Percentiles rank a stretch among this genome's conserved stretches.
phyloP scores from a whole-genome alignment of 2,113 vertebrate genomes.

The Aldabrachelys gigantea region DNA sequence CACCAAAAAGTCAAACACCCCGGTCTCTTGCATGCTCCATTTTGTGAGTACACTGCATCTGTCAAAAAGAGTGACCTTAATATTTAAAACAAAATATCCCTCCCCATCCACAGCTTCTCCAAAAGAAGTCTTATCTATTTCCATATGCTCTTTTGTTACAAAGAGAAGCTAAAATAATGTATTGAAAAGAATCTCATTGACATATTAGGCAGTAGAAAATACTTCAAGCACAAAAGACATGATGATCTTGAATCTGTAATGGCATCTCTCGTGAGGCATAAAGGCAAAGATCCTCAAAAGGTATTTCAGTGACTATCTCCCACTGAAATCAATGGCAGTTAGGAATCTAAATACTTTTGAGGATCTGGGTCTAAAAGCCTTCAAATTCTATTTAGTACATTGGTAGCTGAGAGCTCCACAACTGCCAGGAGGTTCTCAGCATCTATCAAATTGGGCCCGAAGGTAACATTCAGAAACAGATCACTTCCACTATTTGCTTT shows the following conservation, averaged over 20 bases:
- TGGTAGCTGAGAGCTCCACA: not conserved
- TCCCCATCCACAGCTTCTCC: not conserved
- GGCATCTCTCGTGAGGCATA: not conserved
- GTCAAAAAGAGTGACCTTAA: not conserved
- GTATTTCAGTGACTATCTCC: too few relatives aligned
- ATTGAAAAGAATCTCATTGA: not conserved
- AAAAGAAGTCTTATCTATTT: not conserved
- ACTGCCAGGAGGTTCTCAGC: not conserved
- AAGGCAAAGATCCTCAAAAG: not conserved
- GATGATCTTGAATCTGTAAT: not conserved
- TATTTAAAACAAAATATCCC: not conserved
- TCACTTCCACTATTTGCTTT: not conserved
- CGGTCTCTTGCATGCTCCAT: not conserved
- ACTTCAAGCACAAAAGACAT: not conserved
- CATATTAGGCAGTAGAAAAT: not conserved
- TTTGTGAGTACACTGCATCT: not conserved
- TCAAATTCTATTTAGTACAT: not conserved
- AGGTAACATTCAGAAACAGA: not conserved
- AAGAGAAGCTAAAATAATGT: not conserved
- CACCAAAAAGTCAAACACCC: not conserved
- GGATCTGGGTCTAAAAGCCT: not conserved
- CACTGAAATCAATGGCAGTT: too few relatives aligned
- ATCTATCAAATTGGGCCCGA: not conserved
- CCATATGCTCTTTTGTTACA: not conserved
- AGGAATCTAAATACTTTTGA: not conserved